Conservation (phyloP, 2,888 invertebrate species). For the Drosophila paucipuncta region DNA sequence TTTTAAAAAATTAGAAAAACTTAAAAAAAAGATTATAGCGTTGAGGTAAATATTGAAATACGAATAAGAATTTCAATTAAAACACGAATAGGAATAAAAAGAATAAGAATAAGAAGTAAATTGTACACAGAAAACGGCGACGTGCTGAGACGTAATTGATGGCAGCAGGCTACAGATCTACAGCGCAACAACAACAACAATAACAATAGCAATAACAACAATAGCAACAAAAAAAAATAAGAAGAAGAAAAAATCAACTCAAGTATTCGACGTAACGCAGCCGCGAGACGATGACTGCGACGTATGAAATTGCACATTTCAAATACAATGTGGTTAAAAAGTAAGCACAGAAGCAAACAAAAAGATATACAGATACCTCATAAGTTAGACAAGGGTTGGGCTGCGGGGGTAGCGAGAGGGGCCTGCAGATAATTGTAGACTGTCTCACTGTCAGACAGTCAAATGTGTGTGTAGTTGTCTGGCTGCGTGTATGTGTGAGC, state of each 20-base stretch:
- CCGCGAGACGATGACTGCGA: slow-evolving; percentile 23
- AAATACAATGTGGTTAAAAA: slow-evolving; percentile 80
- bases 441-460: slow-evolving; percentile 45
- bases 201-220: slow-evolving; percentile 25
- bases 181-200: slow-evolving; percentile 34
- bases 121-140: slow-evolving; percentile 11
- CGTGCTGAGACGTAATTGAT: slow-evolving; percentile 70
- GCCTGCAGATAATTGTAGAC: slow-evolving; percentile 59
- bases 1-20: background rate
- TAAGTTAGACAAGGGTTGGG: background rate
- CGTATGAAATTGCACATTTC: slow-evolving; percentile 80
- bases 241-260: slow-evolving; percentile 19
- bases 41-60: slow-evolving; percentile 26
- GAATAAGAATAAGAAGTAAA: slow-evolving; percentile 9
- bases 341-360: slow-evolving; percentile 67
- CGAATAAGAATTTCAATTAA: slow-evolving; percentile 8
- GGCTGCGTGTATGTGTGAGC: slow-evolving; percentile 15
- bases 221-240: slow-evolving; percentile 13
- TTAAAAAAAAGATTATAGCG: slow-evolving; percentile 25
- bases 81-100: slow-evolving; percentile 11
- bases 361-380: slow-evolving; percentile 41
- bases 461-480: slow-evolving; percentile 3
- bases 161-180: slow-evolving; percentile 63
- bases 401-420: background rate
- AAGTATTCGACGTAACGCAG: slow-evolving; percentile 47